Conservation (phyloP, 2,888 invertebrate genomes). For the Nymphalis polychloros region DNA sequence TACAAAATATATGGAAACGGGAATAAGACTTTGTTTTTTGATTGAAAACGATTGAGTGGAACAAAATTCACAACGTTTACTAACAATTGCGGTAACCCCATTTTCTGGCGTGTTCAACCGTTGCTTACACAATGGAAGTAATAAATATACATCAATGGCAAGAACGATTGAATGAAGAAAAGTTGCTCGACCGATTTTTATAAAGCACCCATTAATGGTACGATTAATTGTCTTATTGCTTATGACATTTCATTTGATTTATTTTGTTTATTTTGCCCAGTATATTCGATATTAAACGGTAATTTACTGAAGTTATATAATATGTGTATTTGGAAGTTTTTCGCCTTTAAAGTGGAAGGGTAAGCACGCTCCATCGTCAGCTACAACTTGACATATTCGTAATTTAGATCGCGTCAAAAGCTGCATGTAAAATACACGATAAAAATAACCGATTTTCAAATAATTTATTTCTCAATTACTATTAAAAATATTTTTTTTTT, state of each 20-base stretch:
- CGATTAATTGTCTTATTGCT: neutral
- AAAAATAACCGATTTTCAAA: too few relatives aligned
- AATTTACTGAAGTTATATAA: too few relatives aligned
- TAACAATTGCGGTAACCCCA: constrained; percentile 38
- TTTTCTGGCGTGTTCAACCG: constrained; percentile 45
- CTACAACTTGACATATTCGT: too few relatives aligned
- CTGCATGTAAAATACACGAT: too few relatives aligned
- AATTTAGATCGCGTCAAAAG: too few relatives aligned
- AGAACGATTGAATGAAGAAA: constrained; percentile 36
- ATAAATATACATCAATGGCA: constrained; percentile 48
- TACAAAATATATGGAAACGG: neutral
- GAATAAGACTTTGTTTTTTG: neutral
- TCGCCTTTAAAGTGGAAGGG: too few relatives aligned
- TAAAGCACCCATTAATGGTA: neutral
- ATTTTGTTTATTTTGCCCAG: neutral
- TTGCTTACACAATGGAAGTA: constrained; percentile 46
- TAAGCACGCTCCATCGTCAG: too few relatives aligned
- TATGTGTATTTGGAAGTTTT: too few relatives aligned
- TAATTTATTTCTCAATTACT: too few relatives aligned
- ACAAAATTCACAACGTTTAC: constrained; percentile 26
- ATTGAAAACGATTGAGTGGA: constrained; percentile 12
- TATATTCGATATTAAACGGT: too few relatives aligned
- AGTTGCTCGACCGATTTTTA: constrained; percentile 28
- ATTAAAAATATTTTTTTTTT: too few relatives aligned
- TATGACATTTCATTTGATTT: neutral